Evolutionary conservation across 2,113 vertebrate species (phyloP).

Genomic region (Grantiella picta): DNA sequence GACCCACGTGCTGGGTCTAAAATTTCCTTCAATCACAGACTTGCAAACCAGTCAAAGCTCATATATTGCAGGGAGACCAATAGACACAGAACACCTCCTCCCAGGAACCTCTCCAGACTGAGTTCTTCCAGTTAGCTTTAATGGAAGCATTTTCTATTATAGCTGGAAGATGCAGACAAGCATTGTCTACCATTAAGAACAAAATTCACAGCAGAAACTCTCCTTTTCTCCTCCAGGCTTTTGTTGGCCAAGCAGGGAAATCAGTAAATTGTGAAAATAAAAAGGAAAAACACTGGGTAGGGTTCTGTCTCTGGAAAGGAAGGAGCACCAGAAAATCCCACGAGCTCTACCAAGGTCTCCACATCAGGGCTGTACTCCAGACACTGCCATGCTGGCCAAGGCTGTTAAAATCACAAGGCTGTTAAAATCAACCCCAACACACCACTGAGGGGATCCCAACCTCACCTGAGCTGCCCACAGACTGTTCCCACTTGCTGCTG

Average conservation of each 20-base stretch:
- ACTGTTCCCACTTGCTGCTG: neutral
- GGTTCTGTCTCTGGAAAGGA: neutral
- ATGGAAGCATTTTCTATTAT: neutral
- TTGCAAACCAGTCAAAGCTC: neutral
- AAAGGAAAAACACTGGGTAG: neutral
- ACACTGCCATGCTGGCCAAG: neutral
- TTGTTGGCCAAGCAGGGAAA: neutral
- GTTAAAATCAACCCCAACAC: neutral
- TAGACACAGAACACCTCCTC: neutral
- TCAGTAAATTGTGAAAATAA: conserved; percentile 5
- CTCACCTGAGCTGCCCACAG: neutral
- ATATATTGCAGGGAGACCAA: neutral
- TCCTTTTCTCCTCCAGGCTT: neutral
- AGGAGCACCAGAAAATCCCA: neutral
- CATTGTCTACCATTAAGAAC: neutral
- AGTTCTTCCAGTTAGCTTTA: neutral
- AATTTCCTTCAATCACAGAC: neutral
- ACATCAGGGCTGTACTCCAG: accelerated
- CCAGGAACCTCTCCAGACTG: neutral
- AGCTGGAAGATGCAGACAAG: neutral
- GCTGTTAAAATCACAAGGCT: too few relatives aligned
- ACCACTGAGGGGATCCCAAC: neutral
- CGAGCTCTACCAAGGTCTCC: neutral
- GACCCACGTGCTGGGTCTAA: neutral
- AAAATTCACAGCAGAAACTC: neutral